phyloP scores from a whole-genome alignment of 2,797 vertebrate genomes.

The Myoxocephalus aenaeus region DNA sequence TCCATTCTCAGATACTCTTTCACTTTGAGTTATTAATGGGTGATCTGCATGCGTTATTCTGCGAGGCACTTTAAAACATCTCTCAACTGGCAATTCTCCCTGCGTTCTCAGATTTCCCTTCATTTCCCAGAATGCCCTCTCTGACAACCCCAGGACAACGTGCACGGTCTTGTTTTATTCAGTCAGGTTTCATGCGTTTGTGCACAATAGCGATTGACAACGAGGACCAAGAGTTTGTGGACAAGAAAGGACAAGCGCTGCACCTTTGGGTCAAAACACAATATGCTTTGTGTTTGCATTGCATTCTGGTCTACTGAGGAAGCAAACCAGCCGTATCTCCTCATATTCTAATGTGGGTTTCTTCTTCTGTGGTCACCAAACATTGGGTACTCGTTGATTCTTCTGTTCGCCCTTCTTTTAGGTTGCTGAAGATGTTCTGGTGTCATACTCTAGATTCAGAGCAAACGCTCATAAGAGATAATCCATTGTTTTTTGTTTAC shows the following conservation, averaged over 20 bases:
- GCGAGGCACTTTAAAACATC: neutral
- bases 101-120: slow-evolving; percentile 10
- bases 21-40: neutral
- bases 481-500: neutral
- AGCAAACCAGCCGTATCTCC: slow-evolving; percentile 3
- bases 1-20: slow-evolving; percentile 1
- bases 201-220: slow-evolving; percentile 10
- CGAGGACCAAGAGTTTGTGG: slow-evolving; percentile 15
- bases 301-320: neutral
- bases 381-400: neutral
- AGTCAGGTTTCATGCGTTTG: neutral
- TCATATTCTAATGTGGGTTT: neutral
- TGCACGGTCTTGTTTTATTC: slow-evolving; percentile 55
- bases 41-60: neutral
- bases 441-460: neutral
- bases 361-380: slow-evolving; percentile 3
- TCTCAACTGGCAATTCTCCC: neutral
- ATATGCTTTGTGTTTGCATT: slow-evolving; percentile 1
- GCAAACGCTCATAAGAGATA: neutral
- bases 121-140: slow-evolving; percentile 43
- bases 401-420: neutral
- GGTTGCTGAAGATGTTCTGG: too few relatives aligned
- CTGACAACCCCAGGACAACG: slow-evolving; percentile 22
- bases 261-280: neutral
- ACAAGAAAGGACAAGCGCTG: slow-evolving; percentile 18